Evolutionary conservation across 2,113 vertebrate species (phyloP).

Genomic region (Capra hircus): DNA sequence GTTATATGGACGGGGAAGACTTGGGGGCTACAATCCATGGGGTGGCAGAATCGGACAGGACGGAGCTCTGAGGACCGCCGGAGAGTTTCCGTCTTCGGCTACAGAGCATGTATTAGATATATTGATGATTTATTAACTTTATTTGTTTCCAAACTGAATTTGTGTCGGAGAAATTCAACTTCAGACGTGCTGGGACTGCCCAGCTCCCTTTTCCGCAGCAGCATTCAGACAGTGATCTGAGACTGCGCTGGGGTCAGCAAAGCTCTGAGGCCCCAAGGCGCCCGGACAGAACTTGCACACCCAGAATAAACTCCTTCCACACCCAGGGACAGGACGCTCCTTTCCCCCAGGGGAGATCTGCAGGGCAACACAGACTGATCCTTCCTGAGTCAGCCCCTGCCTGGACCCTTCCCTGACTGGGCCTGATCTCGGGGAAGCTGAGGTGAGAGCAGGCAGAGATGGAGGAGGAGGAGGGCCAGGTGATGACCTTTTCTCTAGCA

Average conservation of each 20-base stretch:
- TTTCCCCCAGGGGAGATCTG: not conserved
- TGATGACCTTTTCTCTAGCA: too few species aligned
- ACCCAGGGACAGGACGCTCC: not conserved
- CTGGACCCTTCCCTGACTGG: not conserved
- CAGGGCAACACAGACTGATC: rapidly evolving
- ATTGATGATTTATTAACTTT: not conserved
- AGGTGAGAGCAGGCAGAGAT: not conserved
- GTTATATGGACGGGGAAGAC: not conserved
- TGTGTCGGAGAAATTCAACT: not conserved
- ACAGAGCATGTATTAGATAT: not conserved
- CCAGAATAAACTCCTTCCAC: not conserved
- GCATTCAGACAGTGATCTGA: not conserved
- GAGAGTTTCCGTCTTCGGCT: not conserved
- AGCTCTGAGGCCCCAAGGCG: not conserved
- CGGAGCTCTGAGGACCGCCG: not conserved
- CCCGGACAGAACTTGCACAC: not conserved
- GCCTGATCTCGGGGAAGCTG: not conserved
- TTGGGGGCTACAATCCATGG: not conserved
- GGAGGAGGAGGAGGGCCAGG: not conserved
- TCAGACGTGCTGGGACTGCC: rapidly evolving
- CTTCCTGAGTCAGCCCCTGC: not conserved
- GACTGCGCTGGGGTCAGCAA: too few species aligned
- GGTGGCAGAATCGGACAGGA: not conserved
- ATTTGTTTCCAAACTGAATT: not conserved
- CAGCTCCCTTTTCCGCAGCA: not conserved